These are phyloP conservation scores for Melolontha melolontha DNA, from an alignment of 2,888 invertebrate species.

Conservation along the genomic window DNA sequence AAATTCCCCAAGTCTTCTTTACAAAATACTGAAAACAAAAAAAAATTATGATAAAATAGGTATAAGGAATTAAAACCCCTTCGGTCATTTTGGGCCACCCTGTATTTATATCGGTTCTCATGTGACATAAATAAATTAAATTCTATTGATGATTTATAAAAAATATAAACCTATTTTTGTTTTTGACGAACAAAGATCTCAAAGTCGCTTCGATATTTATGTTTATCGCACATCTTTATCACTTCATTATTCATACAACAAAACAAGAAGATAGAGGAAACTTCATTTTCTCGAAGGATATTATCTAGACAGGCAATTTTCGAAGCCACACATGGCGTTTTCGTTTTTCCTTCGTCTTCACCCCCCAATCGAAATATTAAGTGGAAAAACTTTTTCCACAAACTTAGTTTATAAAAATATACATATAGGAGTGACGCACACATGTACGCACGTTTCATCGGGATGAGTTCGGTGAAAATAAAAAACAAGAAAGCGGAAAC, in stretches of 20 bases:
- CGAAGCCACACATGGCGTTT: conserved; percentile 31
- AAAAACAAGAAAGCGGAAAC: conserved; percentile 38
- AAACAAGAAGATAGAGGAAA: conserved; percentile 24
- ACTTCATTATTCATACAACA: conserved; percentile 30
- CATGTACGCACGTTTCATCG: conserved; percentile 11
- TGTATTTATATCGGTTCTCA: too few species aligned
- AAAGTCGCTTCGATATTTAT: not conserved
- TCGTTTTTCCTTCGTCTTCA: not conserved
- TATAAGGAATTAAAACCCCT: too few species aligned
- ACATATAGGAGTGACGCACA: conserved; percentile 23
- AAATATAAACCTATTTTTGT: too few species aligned
- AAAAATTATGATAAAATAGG: too few species aligned
- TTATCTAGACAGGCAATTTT: conserved; percentile 38
- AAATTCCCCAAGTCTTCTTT: too few species aligned
- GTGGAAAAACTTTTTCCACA: conserved; percentile 36
- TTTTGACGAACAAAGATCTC: not conserved
- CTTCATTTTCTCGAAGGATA: conserved; percentile 32
- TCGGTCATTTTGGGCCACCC: too few species aligned
- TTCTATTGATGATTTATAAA: too few species aligned
- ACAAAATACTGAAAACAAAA: too few species aligned
- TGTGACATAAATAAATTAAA: too few species aligned
- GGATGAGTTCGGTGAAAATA: conserved; percentile 30
- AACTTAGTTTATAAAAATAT: conserved; percentile 39
- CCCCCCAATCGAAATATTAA: conserved; percentile 28
- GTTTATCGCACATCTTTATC: conserved; percentile 1